Percentiles rank a stretch among this genome's conserved stretches.
phyloP scores from a whole-genome alignment of 2,113 vertebrate genomes.

The Mobula hypostoma region DNA sequence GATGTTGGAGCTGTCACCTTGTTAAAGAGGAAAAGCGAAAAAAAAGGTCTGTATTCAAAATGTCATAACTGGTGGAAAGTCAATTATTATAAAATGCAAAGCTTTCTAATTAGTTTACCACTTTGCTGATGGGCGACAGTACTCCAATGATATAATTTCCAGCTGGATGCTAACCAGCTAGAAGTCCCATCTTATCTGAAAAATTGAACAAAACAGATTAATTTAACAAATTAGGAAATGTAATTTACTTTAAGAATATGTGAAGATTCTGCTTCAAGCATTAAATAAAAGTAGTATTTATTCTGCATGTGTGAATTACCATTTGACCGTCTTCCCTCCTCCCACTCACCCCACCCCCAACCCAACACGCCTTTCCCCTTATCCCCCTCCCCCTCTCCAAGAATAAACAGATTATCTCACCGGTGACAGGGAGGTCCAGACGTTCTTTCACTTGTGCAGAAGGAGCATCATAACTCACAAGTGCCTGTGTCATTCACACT shows the following conservation, averaged over 20 bases:
- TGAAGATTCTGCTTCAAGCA: constrained; percentile 1
- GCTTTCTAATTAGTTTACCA: constrained; percentile 34
- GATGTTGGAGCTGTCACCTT: constrained; percentile 18
- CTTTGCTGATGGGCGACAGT: background rate
- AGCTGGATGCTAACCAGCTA: constrained; percentile 26
- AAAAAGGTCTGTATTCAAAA: constrained; percentile 19
- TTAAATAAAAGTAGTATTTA: background rate
- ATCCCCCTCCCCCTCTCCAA: background rate
- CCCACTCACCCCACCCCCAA: background rate
- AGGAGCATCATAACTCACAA: constrained; percentile 24
- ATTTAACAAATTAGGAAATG: background rate
- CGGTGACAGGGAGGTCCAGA: constrained; percentile 17
- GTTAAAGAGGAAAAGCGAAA: background rate
- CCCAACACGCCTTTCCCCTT: background rate
- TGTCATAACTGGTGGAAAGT: constrained; percentile 27
- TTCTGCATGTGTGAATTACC: constrained; percentile 15
- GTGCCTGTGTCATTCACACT: constrained; percentile 33
- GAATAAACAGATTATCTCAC: constrained; percentile 29
- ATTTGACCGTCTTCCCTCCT: constrained; percentile 2
- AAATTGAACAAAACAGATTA: background rate
- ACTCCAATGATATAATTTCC: background rate
- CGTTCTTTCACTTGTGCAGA: constrained; percentile 9
- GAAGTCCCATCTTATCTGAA: background rate
- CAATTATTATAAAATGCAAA: constrained; percentile 35
- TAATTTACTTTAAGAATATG: background rate